Conservation (phyloP, 2,113 vertebrate genomes). For the Triplophysa dalaica region DNA sequence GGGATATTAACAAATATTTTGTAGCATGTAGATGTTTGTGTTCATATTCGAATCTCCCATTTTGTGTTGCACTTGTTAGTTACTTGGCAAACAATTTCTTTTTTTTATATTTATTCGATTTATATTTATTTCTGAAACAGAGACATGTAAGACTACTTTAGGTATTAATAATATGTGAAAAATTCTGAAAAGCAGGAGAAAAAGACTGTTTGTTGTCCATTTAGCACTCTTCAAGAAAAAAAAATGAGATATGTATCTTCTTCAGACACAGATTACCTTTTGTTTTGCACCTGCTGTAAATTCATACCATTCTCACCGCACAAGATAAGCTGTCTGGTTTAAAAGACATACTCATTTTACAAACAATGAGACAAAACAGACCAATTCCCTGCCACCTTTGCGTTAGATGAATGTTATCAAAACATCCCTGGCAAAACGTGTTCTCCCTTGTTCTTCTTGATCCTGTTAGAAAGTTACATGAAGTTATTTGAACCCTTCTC, state of each 20-base stretch:
- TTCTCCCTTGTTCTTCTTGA: not conserved
- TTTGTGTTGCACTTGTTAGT: too few relatives aligned
- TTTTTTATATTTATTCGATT: too few relatives aligned
- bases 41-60: too few relatives aligned
- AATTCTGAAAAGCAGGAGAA: too few relatives aligned
- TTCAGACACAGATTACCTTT: not conserved
- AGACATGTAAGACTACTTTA: too few relatives aligned
- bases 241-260: not conserved
- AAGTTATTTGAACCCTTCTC: not conserved
- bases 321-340: slow-evolving; percentile 13
- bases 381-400: not conserved
- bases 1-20: too few relatives aligned
- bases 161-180: too few relatives aligned
- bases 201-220: too few relatives aligned
- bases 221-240: not conserved
- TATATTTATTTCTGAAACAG: too few relatives aligned
- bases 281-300: not conserved
- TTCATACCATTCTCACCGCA: slow-evolving; percentile 1
- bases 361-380: not conserved
- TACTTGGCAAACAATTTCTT: too few relatives aligned
- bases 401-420: slow-evolving; percentile 2
- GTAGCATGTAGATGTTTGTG: too few relatives aligned
- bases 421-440: not conserved
- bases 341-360: not conserved
- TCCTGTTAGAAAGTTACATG: too few relatives aligned